These are phyloP conservation scores for Eriosoma lanigerum DNA, from an alignment of 1,140 invertebrate genomes.

Conservation along the genomic window DNA sequence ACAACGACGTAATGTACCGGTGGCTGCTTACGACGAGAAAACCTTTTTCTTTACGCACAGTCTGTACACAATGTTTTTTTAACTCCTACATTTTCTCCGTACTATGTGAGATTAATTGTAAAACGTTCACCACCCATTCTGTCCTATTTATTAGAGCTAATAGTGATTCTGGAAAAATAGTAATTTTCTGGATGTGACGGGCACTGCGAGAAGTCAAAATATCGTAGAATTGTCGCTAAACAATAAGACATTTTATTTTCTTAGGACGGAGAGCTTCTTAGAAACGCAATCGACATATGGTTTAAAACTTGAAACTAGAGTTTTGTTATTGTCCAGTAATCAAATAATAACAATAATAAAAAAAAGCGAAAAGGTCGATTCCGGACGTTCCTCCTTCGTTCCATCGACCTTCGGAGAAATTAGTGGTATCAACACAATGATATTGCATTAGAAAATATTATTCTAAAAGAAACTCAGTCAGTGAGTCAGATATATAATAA, in stretches of 20 bases:
- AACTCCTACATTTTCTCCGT: background rate
- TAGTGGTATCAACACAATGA: no score
- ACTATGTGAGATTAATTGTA: constrained; percentile 27
- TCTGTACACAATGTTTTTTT: background rate
- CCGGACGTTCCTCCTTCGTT: no score
- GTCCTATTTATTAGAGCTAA: background rate
- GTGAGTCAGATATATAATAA: no score
- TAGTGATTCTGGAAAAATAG: constrained; percentile 12
- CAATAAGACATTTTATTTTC: background rate
- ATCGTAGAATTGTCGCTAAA: constrained; percentile 18
- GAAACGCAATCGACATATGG: no score
- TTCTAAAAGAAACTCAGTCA: no score
- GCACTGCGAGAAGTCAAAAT: background rate
- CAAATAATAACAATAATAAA: no score
- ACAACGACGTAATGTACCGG: background rate
- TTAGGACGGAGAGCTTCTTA: background rate
- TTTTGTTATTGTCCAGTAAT: no score
- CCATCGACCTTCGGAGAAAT: no score
- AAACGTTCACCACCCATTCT: constrained; percentile 19
- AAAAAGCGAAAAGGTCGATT: no score
- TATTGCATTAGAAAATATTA: no score
- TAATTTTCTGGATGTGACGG: constrained; percentile 28
- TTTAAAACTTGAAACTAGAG: no score
- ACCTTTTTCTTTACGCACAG: background rate
- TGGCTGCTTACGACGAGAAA: background rate